Evolutionary conservation across 2,888 invertebrate genomes (phyloP).

Genomic region (Hydropsyche betteni): DNA sequence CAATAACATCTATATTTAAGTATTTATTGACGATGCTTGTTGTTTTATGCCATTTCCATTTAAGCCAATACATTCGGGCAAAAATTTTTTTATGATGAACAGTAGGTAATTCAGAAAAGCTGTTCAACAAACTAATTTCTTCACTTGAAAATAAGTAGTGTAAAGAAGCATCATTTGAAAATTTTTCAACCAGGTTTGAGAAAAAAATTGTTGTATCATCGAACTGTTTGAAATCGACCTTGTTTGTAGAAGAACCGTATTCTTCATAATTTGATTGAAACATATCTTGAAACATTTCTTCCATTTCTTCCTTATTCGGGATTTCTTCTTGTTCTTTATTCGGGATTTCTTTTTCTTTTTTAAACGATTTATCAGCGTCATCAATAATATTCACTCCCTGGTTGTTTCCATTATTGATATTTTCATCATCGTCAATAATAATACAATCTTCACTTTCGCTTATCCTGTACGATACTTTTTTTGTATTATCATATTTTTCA

Average conservation of each 20-base stretch:
- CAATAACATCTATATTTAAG: constrained; percentile 16
- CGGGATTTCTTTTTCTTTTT: background rate
- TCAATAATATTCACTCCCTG: background rate
- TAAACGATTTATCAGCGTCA: background rate
- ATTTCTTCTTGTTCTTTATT: background rate
- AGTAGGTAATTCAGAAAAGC: constrained; percentile 31
- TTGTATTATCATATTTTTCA: background rate
- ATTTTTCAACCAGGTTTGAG: constrained; percentile 41
- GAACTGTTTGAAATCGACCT: background rate
- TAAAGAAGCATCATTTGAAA: constrained; percentile 37
- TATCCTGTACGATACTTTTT: background rate
- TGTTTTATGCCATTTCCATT: constrained; percentile 58
- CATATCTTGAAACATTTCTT: background rate
- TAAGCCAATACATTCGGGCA: constrained; percentile 59
- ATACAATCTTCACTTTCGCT: background rate
- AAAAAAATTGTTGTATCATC: constrained; percentile 45
- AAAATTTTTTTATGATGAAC: constrained; percentile 43
- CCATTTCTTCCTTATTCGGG: background rate
- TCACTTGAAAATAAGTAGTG: constrained; percentile 41
- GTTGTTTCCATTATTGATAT: background rate
- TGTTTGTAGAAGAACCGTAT: background rate
- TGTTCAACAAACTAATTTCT: constrained; percentile 39
- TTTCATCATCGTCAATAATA: constrained; percentile 16
- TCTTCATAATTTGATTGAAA: background rate
- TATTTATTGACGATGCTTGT: constrained; percentile 54